Conservation (phyloP, 2,113 vertebrate species). For the Acinonyx jubatus region DNA sequence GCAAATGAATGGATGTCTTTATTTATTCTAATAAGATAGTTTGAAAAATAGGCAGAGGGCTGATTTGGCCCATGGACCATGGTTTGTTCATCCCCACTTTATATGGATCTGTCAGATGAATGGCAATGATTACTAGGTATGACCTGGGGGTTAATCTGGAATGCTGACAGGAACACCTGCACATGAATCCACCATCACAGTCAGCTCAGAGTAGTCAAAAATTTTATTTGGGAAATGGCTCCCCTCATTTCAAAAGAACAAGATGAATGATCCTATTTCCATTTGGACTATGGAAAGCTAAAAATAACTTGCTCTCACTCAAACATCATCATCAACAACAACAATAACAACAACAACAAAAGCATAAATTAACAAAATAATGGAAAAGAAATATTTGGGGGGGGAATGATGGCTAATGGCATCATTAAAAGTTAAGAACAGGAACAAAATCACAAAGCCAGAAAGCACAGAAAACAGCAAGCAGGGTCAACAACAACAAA, state of each 20-base stretch:
- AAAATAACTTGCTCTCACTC: neutral
- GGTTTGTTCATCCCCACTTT: neutral
- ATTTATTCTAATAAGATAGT: neutral
- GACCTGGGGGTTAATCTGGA: neutral
- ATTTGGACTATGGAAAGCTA: neutral
- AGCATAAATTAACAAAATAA: neutral
- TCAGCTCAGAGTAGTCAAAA: neutral
- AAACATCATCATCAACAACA: neutral
- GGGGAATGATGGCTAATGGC: neutral
- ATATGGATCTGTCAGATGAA: neutral
- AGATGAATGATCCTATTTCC: neutral
- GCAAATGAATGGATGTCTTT: neutral
- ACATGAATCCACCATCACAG: neutral
- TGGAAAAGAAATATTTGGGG: neutral
- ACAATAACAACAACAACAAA: neutral
- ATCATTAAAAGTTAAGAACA: neutral
- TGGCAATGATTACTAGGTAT: neutral
- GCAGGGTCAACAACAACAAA: neutral
- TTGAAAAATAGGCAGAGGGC: neutral
- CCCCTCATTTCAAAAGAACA: neutral
- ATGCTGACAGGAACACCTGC: neutral
- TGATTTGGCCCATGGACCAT: neutral
- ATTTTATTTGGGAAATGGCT: neutral
- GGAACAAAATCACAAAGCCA: neutral
- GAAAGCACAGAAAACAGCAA: neutral